These are phyloP conservation scores for Pagetopsis macropterus DNA, from an alignment of 2,797 vertebrate genomes.

Conservation along the genomic window DNA sequence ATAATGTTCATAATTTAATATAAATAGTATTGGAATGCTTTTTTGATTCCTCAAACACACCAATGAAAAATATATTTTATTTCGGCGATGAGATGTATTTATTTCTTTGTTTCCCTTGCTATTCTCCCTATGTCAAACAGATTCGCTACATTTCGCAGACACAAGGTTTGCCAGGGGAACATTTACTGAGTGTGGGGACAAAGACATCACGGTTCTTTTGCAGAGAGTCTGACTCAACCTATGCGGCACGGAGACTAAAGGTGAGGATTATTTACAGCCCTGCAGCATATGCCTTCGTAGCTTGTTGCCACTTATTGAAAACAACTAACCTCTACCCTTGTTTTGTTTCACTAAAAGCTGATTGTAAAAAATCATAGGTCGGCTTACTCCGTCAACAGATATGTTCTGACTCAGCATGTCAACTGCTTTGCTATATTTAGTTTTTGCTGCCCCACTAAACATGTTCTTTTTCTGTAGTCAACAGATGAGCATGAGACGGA, in stretches of 20 bases:
- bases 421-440: conserved; percentile 9
- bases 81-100: not conserved
- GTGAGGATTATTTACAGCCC: conserved; percentile 75
- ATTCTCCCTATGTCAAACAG: conserved; percentile 75
- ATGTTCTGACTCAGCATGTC: not conserved
- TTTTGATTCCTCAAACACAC: not conserved
- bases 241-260: conserved; percentile 96
- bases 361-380: not conserved
- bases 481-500: conserved; percentile 97
- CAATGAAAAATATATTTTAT: not conserved
- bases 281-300: not conserved
- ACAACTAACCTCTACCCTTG: not conserved
- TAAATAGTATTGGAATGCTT: not conserved
- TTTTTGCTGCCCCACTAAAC: conserved; percentile 4
- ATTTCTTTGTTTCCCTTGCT: not conserved
- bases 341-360: conserved; percentile 14
- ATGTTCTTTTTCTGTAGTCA: conserved; percentile 80
- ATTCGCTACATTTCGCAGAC: conserved; percentile 99
- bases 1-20: not conserved
- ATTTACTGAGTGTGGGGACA: conserved; percentile 93
- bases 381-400: conserved; percentile 8
- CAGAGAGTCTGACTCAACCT: conserved; percentile 90
- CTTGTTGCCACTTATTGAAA: conserved; percentile 10
- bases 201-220: conserved; percentile 97
- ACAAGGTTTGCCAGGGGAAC: conserved; percentile 95